Base-by-base conservation (phyloP, 2,113 vertebrate species). In the Sinocyclocheilus maitianheensis region DNA sequence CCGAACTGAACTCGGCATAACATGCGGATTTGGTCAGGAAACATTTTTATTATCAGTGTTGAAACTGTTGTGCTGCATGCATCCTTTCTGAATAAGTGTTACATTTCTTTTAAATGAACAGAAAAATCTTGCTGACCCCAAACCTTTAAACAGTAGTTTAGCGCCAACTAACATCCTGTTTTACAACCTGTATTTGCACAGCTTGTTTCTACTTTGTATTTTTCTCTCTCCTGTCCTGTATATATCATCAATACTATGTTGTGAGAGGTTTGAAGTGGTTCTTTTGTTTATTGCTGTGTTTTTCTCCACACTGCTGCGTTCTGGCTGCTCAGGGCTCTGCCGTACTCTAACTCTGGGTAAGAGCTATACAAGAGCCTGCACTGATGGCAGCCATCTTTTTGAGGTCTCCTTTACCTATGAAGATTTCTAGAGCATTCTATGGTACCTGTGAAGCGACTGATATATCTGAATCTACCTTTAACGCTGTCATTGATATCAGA, bases 341-440 rank as follows among this genome's bases (percentile, higher is more conserved):
- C 85, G 16, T 90, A 88, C 82, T 77, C 67, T 37, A 82, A 88
- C 67, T 60, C 89, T 83, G 87, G 89, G 89, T 90, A 90, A 90
- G 89, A 85, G 20, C 40, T 83, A 24, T 43, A 40, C n/a, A 40
- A 86, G 79, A 43, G 55, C 6, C 75, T 53, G 71, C 24, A 67
- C 12, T 37, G 34, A 40, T 53, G 63, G 26, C 76, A 58, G 2
- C 3, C 55, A 22, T 58, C 43, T 51, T 18, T 84, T 55, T 72
- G 40, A 72, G 13, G 18, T 55, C 46, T 26, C 46, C 53, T 63
- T 22, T 71, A 71, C 26, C 3, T 69, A n/a, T 30, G 77, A 69
- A 69, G 63, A 34, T 13, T 46, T 83, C 81, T 58, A 58, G 48
- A 83, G n/a, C 53, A 58, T 40, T 81, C 37, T 53, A 80, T 63